Evolutionary conservation across 2,113 vertebrate genomes (phyloP), one percentile per base, ranked within the genome.

Genomic region (Gymnarchus niloticus): DNA sequence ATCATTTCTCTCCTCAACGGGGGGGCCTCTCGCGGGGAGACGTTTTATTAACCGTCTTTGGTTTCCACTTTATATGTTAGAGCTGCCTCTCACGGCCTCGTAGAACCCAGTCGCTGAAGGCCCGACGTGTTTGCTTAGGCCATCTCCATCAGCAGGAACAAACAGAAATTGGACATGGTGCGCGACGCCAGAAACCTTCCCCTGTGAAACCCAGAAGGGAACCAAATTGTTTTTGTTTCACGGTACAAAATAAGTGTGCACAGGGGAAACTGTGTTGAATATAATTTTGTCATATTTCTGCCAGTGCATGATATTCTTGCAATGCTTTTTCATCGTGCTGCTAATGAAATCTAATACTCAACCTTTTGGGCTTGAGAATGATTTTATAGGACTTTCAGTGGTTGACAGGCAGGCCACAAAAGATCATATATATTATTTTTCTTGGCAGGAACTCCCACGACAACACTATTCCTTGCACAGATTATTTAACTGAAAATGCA

Each of bases 1-100:
- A 88, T 86, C 76, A 76, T 69, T 54, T 44, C 73, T 73, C 28
- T 21, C 49, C 44, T 83, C 25, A 2, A 65, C 80, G 33, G 49
- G 83, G n/a, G 85, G 59, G 54, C 37, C 48, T 65, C 85, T 84
- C 85, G 56, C 54, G 84, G 81, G 85, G 87, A 88, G 61, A 73
- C 69, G 33, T 69, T 86, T 88, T 56, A 65, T 88, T 61, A 56
- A 41, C 82, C 76, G 21, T 83, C 84, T 83, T 84, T 46, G 76
- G 87, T 84, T 80, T 83, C 83, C 49, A 61, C n/a, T 54, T 3
- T 78, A 25, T 28, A 41, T 37, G 49, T 84, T 54, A 84, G 61
- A 3, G n/a, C 59, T 17, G 61, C 49, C 61, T 80, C 48, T 25
- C 61, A 4, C 52, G 48, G 76, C 41, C 49, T 12, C 41, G 44